Conservation (phyloP, 2,888 invertebrate genomes). For the Tachina fera region DNA sequence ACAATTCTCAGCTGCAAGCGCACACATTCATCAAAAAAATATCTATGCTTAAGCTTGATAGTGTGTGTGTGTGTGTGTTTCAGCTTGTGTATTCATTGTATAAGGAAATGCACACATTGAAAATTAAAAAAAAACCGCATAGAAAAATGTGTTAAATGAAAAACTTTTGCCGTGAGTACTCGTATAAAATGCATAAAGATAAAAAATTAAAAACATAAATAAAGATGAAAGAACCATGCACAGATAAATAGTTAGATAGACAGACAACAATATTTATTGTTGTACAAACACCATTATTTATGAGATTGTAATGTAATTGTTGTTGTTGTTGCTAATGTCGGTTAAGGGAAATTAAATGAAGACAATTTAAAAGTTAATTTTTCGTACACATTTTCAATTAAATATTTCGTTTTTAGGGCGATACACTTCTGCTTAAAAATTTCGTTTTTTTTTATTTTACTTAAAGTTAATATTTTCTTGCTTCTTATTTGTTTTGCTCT, state of each 20-base stretch:
- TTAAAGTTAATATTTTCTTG: neutral
- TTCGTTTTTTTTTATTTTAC: neutral
- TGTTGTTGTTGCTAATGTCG: neutral
- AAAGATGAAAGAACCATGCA: slow-evolving; percentile 23
- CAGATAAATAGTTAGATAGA: neutral
- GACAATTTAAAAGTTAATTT: neutral
- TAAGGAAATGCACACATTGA: slow-evolving; percentile 36
- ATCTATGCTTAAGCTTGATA: neutral
- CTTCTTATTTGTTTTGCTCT: neutral
- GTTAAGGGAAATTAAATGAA: slow-evolving; percentile 4
- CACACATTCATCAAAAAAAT: neutral
- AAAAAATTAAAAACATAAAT: slow-evolving; percentile 42
- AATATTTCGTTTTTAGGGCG: neutral
- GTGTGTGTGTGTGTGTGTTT: neutral
- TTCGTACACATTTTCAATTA: neutral
- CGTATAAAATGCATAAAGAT: neutral
- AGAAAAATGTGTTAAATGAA: slow-evolving; percentile 53
- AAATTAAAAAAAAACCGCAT: slow-evolving; percentile 38
- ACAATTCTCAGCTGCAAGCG: slow-evolving; percentile 6
- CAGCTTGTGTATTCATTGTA: neutral
- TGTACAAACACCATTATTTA: slow-evolving; percentile 48
- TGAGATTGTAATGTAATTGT: slow-evolving; percentile 19
- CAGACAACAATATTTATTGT: slow-evolving; percentile 9
- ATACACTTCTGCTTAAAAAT: neutral
- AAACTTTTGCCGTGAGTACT: slow-evolving; percentile 40